These are phyloP conservation scores for Etheostoma cragini DNA, from an alignment of 2,113 vertebrate species.

Conservation along the genomic window DNA sequence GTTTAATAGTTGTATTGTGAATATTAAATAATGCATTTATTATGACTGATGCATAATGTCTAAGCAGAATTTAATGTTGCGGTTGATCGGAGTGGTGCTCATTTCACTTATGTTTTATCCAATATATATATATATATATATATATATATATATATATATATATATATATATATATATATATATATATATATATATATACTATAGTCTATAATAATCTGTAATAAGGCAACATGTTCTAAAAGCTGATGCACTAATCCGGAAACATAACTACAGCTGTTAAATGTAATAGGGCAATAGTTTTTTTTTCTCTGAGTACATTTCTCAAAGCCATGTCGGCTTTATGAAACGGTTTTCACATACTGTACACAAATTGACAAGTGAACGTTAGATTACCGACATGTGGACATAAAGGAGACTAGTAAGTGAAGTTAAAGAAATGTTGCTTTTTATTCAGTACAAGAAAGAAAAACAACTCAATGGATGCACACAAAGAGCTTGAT, in stretches of 20 bases:
- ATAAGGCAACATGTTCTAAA: neutral
- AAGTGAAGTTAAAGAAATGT: constrained; percentile 13
- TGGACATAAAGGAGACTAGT: neutral
- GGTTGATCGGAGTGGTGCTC: neutral
- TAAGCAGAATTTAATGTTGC: neutral
- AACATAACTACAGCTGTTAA: neutral
- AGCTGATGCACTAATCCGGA: neutral
- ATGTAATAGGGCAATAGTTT: neutral
- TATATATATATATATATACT: no score
- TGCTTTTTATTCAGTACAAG: constrained; percentile 54
- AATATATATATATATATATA: no score
- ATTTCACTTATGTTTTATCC: neutral
- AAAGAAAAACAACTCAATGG: constrained; percentile 32
- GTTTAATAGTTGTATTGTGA: no score
- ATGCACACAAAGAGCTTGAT: constrained; percentile 40
- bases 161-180: no score
- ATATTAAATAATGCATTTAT: no score
- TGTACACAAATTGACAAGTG: neutral
- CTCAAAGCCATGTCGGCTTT: neutral
- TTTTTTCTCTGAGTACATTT: neutral
- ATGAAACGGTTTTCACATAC: neutral
- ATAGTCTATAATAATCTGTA: no score
- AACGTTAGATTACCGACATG: neutral
- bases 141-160: no score
- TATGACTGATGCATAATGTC: neutral